Evolutionary conservation across 2,888 invertebrate genomes (phyloP).

Genomic region (Cheilosia variabilis): DNA sequence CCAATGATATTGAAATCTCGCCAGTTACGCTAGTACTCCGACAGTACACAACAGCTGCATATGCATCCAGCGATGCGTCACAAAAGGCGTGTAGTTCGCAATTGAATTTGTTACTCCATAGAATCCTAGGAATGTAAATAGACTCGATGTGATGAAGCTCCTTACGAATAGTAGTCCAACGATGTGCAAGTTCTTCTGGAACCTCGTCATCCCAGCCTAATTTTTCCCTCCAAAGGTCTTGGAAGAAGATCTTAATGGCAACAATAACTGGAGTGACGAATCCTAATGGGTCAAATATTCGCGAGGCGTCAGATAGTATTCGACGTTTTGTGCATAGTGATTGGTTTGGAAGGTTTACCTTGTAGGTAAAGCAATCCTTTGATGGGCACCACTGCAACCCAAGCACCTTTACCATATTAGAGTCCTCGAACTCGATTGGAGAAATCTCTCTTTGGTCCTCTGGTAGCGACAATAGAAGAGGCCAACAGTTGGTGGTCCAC

Average conservation of each 20-base stretch:
- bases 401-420: constrained; percentile 27
- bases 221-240: not conserved
- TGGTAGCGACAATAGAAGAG: not conserved
- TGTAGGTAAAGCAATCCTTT: not conserved
- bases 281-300: not conserved
- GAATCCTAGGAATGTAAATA: not conserved
- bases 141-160: constrained; percentile 4
- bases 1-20: too few species aligned
- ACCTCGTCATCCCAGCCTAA: constrained; percentile 1
- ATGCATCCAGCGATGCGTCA: constrained; percentile 25
- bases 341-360: not conserved
- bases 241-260: not conserved
- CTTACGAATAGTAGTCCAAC: constrained; percentile 2
- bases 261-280: not conserved
- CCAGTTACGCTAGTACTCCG: too few species aligned
- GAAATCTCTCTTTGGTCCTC: not conserved
- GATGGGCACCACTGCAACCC: not conserved
- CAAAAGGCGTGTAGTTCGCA: constrained; percentile 8
- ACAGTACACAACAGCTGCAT: constrained; percentile 17
- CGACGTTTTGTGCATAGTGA: not conserved
- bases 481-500: constrained; percentile 30
- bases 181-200: constrained; percentile 18
- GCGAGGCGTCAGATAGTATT: not conserved
- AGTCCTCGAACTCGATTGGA: not conserved
- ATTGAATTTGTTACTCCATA: not conserved